These are phyloP conservation scores for Ischnus inquisitorius DNA, from an alignment of 2,888 invertebrate genomes.

Conservation along the genomic window DNA sequence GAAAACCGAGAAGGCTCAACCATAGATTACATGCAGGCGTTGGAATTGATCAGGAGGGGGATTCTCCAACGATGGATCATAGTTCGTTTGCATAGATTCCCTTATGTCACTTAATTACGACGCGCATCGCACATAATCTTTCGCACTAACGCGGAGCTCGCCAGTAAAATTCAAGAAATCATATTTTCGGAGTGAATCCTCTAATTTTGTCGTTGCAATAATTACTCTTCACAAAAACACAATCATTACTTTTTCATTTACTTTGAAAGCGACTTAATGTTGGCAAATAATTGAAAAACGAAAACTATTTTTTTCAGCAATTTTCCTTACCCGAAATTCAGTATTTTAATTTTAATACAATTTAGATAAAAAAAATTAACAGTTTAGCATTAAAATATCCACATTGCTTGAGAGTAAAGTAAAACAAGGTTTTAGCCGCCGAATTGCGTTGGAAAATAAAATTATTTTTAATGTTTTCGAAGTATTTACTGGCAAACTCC, in stretches of 20 bases:
- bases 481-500: too few species aligned
- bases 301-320: too few species aligned
- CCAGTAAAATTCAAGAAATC: neutral
- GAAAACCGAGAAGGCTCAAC: neutral
- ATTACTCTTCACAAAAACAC: neutral
- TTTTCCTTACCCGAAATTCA: too few species aligned
- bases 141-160: neutral
- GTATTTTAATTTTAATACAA: too few species aligned
- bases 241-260: neutral
- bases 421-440: too few species aligned
- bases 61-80: neutral
- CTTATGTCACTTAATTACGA: neutral
- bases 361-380: too few species aligned
- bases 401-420: too few species aligned
- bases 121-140: neutral
- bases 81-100: neutral
- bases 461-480: too few species aligned
- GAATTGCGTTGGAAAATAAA: too few species aligned
- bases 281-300: too few species aligned
- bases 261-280: too few species aligned
- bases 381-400: too few species aligned
- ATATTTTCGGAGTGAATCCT: neutral
- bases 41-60: neutral
- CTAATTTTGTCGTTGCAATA: neutral
- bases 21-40: conserved; percentile 1